Percentiles rank a stretch among this genome's conserved stretches.
Conservation (phyloP, 2,797 vertebrate genomes). For the Fundulus diaphanus region DNA sequence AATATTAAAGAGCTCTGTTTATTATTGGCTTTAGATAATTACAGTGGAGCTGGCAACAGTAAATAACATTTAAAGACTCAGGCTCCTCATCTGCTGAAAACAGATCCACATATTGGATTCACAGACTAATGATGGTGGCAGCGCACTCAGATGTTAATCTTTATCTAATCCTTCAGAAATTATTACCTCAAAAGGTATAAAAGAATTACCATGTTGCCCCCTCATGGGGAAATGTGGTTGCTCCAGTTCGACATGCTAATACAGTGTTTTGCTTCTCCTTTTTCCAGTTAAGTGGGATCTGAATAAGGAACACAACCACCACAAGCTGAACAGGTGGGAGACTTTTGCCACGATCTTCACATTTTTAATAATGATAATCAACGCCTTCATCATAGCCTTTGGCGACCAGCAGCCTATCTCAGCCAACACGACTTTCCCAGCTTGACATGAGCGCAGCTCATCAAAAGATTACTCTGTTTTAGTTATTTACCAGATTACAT, state of each 20-base stretch:
- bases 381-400: slow-evolving; percentile 97
- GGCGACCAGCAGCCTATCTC: slow-evolving; percentile 87
- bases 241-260: not conserved
- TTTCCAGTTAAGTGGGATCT: slow-evolving; percentile 92
- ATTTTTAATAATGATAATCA: slow-evolving; percentile 94
- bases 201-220: slow-evolving; percentile 23
- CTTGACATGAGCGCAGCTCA: not conserved
- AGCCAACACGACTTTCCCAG: too few relatives aligned
- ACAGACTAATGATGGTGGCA: slow-evolving; percentile 7
- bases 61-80: not conserved
- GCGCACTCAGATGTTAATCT: slow-evolving; percentile 35
- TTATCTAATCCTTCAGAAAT: slow-evolving; percentile 9
- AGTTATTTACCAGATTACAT: slow-evolving; percentile 21
- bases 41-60: not conserved
- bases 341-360: slow-evolving; percentile 90
- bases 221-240: slow-evolving; percentile 16
- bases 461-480: not conserved
- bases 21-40: not conserved
- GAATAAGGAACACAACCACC: slow-evolving; percentile 89
- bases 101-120: not conserved
- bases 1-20: slow-evolving; percentile 21
- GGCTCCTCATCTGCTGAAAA: not conserved
- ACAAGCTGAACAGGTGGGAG: slow-evolving; percentile 90
- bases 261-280: not conserved
- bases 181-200: slow-evolving; percentile 13